A percentile compares a stretch with the other conserved stretches of the same genome.
phyloP scores from a whole-genome alignment of 2,113 vertebrate genomes.

The Campylomormyrus tamandua region DNA sequence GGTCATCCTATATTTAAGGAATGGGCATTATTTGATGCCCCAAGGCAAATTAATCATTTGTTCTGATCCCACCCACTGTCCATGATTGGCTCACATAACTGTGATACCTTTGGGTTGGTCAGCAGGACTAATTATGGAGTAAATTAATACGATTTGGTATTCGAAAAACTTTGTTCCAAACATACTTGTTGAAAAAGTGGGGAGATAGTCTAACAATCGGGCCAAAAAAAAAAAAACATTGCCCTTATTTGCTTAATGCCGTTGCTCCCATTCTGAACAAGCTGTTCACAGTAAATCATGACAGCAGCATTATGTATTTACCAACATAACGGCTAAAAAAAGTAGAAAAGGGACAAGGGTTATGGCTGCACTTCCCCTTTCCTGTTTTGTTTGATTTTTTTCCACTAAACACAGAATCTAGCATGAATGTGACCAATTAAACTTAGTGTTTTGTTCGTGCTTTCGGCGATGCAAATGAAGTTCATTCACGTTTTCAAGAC shows the following conservation, averaged over 20 bases:
- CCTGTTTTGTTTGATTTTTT: not conserved
- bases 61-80: not conserved
- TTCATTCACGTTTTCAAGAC: slow-evolving; percentile 23
- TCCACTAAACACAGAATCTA: slow-evolving; percentile 15
- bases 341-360: not conserved
- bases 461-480: slow-evolving; percentile 23
- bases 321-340: not conserved
- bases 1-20: not conserved
- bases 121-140: not conserved
- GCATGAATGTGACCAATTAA: slow-evolving; percentile 26
- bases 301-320: not conserved
- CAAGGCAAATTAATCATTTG: not conserved
- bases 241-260: not conserved
- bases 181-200: not conserved
- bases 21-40: not conserved
- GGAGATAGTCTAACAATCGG: not conserved
- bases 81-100: not conserved
- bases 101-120: not conserved
- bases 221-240: not conserved
- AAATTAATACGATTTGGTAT: not conserved
- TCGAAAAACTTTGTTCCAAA: not conserved
- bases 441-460: slow-evolving; percentile 12
- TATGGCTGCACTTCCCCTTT: not conserved
- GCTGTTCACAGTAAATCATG: not conserved
- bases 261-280: not conserved